Base-by-base conservation (phyloP, 1,140 invertebrate genomes). In the Amyelois transitella region DNA sequence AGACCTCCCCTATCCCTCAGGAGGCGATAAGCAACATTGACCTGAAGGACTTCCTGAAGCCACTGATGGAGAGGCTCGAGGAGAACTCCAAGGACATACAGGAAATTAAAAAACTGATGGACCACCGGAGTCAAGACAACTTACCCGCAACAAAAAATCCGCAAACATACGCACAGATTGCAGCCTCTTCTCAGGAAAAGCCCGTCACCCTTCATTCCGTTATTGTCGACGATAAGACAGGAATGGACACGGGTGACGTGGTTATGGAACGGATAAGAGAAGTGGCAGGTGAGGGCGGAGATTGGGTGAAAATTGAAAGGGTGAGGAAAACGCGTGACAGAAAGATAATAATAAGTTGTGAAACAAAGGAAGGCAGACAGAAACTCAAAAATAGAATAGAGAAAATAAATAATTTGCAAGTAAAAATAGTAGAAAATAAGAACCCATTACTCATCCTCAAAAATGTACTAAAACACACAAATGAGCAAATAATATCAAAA, bases 391-490 rank as follows among this genome's bases (percentile, higher is more conserved):
- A 55, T 0, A 32, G 43, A 18, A 0, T 62, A 0, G 10, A 24
- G 8, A 45, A 52, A 10, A 49, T 12, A 6, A 24, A 12, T 1
- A 6, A 20, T 17, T 43, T 63, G 1, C 10, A 10, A 0, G 56
- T 63, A 1, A 56, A 58, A 44, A 49, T 58, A 5, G 44, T 58
- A 0, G 55, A 58, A 38, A 63, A 63, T 8, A 62, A 45, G 28
- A 47, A 58, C 22, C 58, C 65, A 3, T 48, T 60, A 1, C 2
- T 68, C 8, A n/a, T 56, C 0, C 10, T 68, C 0, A 38, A 2
- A 19, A 56, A 20, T 1, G 62, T 68, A 0, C 43, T 64, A 0
- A 8, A 2, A 0, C 24, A 66, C 18, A 53, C 12, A 53, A 61
- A 68, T 8, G 58, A 69, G 0, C 56, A 68, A 0, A 22, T 72